Percentiles rank a stretch among this genome's conserved stretches.
These are phyloP conservation scores for Apoda limacodes DNA, from an alignment of 2,888 invertebrate species.

Conservation along the genomic window DNA sequence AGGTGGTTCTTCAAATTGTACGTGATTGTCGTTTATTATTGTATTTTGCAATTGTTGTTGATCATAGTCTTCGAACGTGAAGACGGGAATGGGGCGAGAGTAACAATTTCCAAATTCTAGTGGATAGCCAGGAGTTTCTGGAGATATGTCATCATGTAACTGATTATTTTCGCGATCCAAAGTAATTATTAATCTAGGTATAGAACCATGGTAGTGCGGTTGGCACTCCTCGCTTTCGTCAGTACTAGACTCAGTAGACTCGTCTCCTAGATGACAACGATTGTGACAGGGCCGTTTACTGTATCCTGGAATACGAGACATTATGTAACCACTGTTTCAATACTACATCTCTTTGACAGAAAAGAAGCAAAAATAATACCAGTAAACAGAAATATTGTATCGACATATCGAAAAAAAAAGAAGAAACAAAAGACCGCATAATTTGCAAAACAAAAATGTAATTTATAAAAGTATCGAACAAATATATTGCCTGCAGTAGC, in stretches of 20 bases:
- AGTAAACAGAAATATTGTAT: slow-evolving; percentile 5
- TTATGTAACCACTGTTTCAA: slow-evolving; percentile 14
- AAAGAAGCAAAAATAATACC: too few relatives aligned
- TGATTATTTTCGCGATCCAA: slow-evolving; percentile 52
- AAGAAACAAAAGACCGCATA: slow-evolving; percentile 11
- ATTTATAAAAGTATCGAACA: slow-evolving; percentile 11
- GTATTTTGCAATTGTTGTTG: slow-evolving; percentile 28
- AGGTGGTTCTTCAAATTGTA: slow-evolving; percentile 31
- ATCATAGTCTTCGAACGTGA: slow-evolving; percentile 57
- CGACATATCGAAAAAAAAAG: slow-evolving; percentile 8
- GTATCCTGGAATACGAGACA: slow-evolving; percentile 47
- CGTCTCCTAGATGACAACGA: slow-evolving; percentile 40
- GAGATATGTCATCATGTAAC: slow-evolving; percentile 45
- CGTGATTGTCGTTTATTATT: slow-evolving; percentile 25
- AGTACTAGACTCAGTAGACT: slow-evolving; percentile 56
- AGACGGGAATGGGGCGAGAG: slow-evolving; percentile 45
- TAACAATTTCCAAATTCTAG: slow-evolving; percentile 31
- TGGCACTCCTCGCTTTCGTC: slow-evolving; percentile 48
- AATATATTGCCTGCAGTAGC: slow-evolving; percentile 58
- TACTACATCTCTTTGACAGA: slow-evolving; percentile 11
- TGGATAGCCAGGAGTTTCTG: slow-evolving; percentile 51
- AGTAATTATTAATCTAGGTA: slow-evolving; percentile 54
- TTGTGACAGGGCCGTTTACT: slow-evolving; percentile 39
- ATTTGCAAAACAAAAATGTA: slow-evolving; percentile 10
- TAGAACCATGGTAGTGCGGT: slow-evolving; percentile 51